phyloP scores from a whole-genome alignment of 53 echinoderm and acorn worm species.

The Arbacia lixula region DNA sequence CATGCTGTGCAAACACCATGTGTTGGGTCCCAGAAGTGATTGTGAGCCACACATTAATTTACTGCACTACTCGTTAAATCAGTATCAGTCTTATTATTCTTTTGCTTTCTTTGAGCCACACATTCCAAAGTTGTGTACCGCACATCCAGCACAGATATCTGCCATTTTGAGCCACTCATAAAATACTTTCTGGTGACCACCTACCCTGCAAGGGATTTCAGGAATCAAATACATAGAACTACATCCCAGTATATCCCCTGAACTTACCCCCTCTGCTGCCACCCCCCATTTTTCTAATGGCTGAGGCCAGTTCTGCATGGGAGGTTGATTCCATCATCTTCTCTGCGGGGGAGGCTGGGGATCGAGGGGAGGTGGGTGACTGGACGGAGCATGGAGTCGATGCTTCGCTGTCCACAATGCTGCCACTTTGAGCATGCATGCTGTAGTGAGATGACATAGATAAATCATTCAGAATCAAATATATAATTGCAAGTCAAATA shows the following conservation, averaged over 20 bases:
- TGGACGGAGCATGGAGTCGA: constrained; percentile 80
- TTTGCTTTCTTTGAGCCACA: no score
- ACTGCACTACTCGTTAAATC: no score
- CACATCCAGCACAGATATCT: no score
- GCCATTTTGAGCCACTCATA: no score
- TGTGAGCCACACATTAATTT: no score
- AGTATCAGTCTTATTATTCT: no score
- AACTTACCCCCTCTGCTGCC: constrained; percentile 14
- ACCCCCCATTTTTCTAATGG: constrained; percentile 44
- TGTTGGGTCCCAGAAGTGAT: no score
- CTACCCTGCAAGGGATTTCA: no score
- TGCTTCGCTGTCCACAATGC: constrained; percentile 84
- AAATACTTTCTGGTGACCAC: no score
- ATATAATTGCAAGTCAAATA: not conserved
- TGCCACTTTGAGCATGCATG: constrained; percentile 91
- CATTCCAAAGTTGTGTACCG: no score
- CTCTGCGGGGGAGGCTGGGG: constrained; percentile 80
- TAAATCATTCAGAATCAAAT: not conserved
- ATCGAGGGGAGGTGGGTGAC: constrained; percentile 85
- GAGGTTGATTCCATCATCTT: constrained; percentile 71
- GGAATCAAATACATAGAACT: no score
- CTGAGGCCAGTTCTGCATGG: constrained; percentile 76
- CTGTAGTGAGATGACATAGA: constrained; percentile 53
- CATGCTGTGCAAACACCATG: no score
- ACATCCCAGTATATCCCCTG: not conserved